Conservation (phyloP, 2,797 vertebrate species). For the Crax fasciolata region DNA sequence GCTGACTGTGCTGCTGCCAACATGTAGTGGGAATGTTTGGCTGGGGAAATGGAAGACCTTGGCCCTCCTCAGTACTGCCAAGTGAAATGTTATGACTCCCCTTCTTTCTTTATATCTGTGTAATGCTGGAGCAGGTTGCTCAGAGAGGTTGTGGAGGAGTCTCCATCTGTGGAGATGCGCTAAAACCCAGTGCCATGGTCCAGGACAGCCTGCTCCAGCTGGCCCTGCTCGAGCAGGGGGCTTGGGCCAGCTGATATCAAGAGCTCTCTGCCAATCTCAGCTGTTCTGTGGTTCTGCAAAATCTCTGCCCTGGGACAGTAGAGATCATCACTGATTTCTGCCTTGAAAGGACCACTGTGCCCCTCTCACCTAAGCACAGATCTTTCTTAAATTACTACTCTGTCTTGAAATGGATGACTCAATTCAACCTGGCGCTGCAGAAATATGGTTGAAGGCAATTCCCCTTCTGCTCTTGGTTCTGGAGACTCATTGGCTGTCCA, state of each 20-base stretch:
- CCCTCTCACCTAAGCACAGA: background rate
- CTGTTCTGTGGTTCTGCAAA: background rate
- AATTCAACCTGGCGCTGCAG: background rate
- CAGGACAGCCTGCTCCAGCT: background rate
- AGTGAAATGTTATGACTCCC: background rate
- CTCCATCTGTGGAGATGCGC: background rate
- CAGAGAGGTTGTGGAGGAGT: background rate
- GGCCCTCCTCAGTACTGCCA: background rate
- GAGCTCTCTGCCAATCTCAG: background rate
- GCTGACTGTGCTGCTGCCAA: background rate
- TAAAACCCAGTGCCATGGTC: background rate
- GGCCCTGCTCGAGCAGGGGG: background rate
- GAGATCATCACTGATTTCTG: background rate
- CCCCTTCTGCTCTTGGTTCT: background rate
- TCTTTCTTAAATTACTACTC: fast-evolving
- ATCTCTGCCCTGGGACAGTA: background rate
- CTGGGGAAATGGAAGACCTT: no score
- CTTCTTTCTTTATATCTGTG: background rate
- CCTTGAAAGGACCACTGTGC: background rate
- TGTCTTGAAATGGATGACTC: background rate
- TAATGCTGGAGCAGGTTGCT: background rate
- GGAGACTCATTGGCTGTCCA: background rate
- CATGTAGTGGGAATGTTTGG: background rate
- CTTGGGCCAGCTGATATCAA: fast-evolving
- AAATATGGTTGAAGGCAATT: background rate